Percentiles rank a stretch among this genome's conserved stretches.
Evolutionary conservation across 1,140 invertebrate genomes (phyloP).

Genomic region (Eupeodes corollae): DNA sequence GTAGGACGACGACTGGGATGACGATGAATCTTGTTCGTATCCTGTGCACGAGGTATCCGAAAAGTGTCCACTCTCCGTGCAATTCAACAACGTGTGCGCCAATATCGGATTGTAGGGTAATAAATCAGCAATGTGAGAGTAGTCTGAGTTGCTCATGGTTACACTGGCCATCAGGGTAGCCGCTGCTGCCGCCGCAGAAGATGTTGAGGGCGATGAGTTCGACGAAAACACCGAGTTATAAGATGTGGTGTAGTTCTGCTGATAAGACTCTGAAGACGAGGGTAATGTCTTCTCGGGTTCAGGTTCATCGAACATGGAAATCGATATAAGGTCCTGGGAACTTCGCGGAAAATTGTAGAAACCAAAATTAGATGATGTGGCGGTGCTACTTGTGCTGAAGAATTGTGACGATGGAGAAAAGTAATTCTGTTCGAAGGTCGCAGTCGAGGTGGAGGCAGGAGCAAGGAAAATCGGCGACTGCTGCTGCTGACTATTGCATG

Average conservation of each 20-base stretch:
- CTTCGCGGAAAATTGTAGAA: background rate
- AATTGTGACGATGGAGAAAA: too few species aligned
- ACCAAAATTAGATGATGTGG: background rate
- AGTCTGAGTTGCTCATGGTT: constrained; percentile 1
- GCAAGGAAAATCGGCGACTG: too few species aligned
- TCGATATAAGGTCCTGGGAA: background rate
- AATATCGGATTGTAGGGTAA: constrained; percentile 4
- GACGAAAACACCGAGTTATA: constrained; percentile 1
- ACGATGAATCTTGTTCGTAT: background rate
- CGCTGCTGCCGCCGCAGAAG: background rate
- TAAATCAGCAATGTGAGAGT: constrained; percentile 2
- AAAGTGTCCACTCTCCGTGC: background rate
- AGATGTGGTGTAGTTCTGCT: background rate
- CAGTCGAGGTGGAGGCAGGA: background rate
- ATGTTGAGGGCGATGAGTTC: background rate
- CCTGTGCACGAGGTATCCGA: background rate
- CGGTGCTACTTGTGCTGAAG: background rate
- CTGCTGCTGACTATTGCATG: too few species aligned
- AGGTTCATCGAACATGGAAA: background rate
- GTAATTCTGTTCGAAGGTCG: background rate
- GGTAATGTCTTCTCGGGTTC: background rate
- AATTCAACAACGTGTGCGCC: constrained; percentile 5
- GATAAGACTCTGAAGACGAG: background rate
- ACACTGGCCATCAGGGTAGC: background rate
- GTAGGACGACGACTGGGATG: background rate